phyloP scores from a whole-genome alignment of 2,113 vertebrate genomes.

The Paedocypris sp. region DNA sequence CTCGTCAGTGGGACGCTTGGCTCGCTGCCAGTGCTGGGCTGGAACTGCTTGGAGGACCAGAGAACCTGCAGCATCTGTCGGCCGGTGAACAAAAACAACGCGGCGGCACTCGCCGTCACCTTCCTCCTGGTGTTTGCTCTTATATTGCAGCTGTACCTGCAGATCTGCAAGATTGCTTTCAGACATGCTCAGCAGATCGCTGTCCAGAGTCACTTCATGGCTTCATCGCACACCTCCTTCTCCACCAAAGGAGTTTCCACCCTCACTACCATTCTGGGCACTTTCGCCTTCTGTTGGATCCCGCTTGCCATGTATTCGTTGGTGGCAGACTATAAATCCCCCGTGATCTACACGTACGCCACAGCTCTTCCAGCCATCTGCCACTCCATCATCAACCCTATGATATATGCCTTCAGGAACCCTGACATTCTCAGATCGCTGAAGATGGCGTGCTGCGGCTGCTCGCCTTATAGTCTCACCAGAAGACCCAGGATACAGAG shows the following conservation, averaged over 20 bases:
- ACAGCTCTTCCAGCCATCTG: conserved; percentile 75
- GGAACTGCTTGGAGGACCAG: conserved; percentile 77
- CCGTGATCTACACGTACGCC: conserved; percentile 73
- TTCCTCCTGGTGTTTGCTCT: conserved; percentile 80
- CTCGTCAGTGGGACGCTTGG: conserved; percentile 61
- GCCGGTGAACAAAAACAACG: conserved; percentile 79
- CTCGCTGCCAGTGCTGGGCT: conserved; percentile 73
- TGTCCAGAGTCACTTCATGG: conserved; percentile 77
- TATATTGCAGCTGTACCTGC: conserved; percentile 85
- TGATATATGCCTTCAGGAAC: conserved; percentile 85
- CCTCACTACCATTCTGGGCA: conserved; percentile 75
- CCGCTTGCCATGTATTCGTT: conserved; percentile 80
- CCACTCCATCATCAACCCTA: conserved; percentile 82
- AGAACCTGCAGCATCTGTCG: conserved; percentile 76
- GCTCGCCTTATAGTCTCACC: conserved; percentile 65
- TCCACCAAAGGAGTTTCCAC: conserved; percentile 84
- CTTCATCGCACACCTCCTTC: conserved; percentile 58
- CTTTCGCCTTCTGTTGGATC: conserved; percentile 81
- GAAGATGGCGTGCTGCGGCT: conserved; percentile 77
- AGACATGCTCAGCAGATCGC: conserved; percentile 89
- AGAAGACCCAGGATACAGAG: conserved; percentile 77
- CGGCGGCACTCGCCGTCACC: conserved; percentile 70
- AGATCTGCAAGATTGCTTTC: conserved; percentile 83
- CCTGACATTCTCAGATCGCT: conserved; percentile 83
- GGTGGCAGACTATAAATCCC: conserved; percentile 76